Evolutionary conservation across 2,113 vertebrate species (phyloP).

Genomic region (Percopsis transmontana): DNA sequence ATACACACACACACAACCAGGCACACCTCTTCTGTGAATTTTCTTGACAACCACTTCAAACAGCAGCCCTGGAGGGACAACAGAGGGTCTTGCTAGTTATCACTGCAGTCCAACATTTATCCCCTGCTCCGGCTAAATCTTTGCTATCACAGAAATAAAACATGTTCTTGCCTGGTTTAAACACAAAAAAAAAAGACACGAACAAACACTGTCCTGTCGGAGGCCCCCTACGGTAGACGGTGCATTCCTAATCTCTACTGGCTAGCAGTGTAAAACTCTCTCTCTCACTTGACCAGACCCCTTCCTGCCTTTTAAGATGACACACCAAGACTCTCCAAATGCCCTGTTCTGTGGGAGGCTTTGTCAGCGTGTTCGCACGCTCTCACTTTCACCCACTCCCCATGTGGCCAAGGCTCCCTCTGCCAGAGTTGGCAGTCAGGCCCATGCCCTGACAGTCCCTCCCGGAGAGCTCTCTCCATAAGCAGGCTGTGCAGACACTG

Average conservation of each 20-base stretch:
- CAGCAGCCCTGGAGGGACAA: constrained; percentile 11
- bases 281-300: constrained; percentile 45
- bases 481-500: constrained; percentile 58
- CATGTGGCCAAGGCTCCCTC: constrained; percentile 51
- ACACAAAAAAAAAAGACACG: constrained; percentile 11
- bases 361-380: constrained; percentile 62
- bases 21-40: constrained; percentile 5
- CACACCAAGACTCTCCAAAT: constrained; percentile 44
- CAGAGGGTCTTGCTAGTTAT: constrained; percentile 3
- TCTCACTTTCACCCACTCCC: constrained; percentile 66
- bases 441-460: constrained; percentile 47
- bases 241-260: constrained; percentile 39
- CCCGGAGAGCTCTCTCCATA: constrained; percentile 40
- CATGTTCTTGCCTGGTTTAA: constrained; percentile 23
- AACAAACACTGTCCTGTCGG: neutral
- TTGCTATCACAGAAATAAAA: constrained; percentile 21
- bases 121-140: neutral
- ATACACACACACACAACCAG: neutral
- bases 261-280: constrained; percentile 36
- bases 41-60: constrained; percentile 28
- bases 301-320: constrained; percentile 47
- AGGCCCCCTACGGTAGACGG: constrained; percentile 20
- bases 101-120: neutral
- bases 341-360: constrained; percentile 45
- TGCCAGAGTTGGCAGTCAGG: constrained; percentile 56